A percentile compares a stretch with the other conserved stretches of the same genome.
Conservation (phyloP, 2,888 invertebrate genomes). For the Ditula angustiorana region DNA sequence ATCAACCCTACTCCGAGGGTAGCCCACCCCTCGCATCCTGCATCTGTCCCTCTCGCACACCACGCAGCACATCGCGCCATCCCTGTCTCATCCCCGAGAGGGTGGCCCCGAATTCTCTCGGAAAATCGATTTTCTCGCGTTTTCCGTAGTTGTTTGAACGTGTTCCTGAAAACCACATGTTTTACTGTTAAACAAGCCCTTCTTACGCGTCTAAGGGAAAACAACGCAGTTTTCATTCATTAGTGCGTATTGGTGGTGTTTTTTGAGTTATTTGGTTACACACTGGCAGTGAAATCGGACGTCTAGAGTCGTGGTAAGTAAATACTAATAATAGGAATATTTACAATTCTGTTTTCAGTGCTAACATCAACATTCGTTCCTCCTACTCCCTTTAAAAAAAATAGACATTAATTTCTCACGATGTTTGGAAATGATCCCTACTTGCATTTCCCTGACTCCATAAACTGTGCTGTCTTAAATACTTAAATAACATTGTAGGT, state of each 20-base stretch:
- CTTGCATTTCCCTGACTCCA: no score
- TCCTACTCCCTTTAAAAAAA: no score
- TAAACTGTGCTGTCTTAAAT: no score
- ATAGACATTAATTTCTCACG: no score
- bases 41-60: conserved; percentile 43
- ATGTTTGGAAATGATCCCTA: no score
- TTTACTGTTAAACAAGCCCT: conserved; percentile 22
- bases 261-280: neutral
- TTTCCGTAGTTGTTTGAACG: conserved; percentile 21
- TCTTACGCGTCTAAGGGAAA: neutral
- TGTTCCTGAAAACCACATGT: conserved; percentile 20
- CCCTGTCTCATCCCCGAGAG: conserved; percentile 41
- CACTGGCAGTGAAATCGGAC: neutral
- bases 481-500: no score
- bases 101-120: conserved; percentile 45
- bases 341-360: no score
- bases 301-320: neutral
- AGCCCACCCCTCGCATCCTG: conserved; percentile 45
- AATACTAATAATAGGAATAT: neutral
- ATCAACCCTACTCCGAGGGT: conserved; percentile 59
- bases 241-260: neutral
- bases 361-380: no score
- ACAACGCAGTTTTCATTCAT: neutral
- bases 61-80: conserved; percentile 38
- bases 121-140: conserved; percentile 57